Evolutionary conservation across 2,888 invertebrate genomes (phyloP).

Genomic region (Drosophila infuscata): DNA sequence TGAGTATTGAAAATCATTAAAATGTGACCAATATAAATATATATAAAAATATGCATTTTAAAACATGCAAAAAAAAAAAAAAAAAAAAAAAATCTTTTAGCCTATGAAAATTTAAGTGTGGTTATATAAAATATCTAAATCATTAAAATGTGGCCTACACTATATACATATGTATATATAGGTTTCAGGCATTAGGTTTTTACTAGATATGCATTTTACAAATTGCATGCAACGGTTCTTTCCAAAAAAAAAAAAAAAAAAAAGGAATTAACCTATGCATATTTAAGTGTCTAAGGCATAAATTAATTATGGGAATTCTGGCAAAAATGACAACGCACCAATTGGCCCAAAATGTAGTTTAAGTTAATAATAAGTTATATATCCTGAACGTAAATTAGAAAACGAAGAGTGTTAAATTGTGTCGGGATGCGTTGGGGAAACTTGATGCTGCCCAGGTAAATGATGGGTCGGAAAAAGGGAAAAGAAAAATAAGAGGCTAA

Average conservation of each 20-base stretch:
- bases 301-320: background rate
- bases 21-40: too few relatives aligned
- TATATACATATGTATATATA: too few relatives aligned
- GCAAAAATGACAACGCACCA: background rate
- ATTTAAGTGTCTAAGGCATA: too few relatives aligned
- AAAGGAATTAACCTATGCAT: background rate
- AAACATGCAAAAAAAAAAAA: background rate
- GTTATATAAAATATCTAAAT: too few relatives aligned
- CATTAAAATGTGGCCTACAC: too few relatives aligned
- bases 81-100: too few relatives aligned
- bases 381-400: conserved; percentile 18
- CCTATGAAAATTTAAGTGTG: too few relatives aligned
- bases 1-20: too few relatives aligned
- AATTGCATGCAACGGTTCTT: too few relatives aligned
- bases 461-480: background rate
- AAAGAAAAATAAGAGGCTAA: background rate
- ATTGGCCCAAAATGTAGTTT: background rate
- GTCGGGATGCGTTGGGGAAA: background rate
- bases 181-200: too few relatives aligned
- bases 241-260: too few relatives aligned
- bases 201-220: too few relatives aligned
- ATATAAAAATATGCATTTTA: background rate
- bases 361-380: background rate
- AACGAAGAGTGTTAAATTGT: background rate
- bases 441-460: conserved; percentile 10